A percentile compares a stretch with the other conserved stretches of the same genome.
phyloP scores from a whole-genome alignment of 2,797 vertebrate genomes.

The Dicrostonyx torquatus region DNA sequence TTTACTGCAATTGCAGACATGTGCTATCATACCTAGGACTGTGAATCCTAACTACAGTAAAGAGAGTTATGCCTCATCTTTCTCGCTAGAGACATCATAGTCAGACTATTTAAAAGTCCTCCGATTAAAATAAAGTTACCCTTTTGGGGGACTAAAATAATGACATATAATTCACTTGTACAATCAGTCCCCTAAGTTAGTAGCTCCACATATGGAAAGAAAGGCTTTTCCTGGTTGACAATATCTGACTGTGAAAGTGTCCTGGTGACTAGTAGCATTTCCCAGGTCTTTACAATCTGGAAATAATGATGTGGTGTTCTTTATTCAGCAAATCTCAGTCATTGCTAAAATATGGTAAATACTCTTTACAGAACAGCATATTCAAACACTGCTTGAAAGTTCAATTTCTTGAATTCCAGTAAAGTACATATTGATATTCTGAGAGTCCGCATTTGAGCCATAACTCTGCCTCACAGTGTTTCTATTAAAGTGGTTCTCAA shows the following conservation, averaged over 20 bases:
- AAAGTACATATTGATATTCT: background rate
- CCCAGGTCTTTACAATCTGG: slow-evolving; percentile 7
- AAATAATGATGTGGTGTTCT: slow-evolving; percentile 24
- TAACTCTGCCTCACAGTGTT: background rate
- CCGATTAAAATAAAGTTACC: slow-evolving; percentile 35
- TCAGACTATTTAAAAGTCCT: background rate
- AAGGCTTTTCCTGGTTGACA: background rate
- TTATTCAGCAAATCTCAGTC: background rate
- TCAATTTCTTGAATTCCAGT: background rate
- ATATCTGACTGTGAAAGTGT: background rate
- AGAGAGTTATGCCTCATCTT: slow-evolving; percentile 30
- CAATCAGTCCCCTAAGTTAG: slow-evolving; percentile 39
- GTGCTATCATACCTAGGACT: slow-evolving; percentile 22
- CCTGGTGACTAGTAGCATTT: background rate
- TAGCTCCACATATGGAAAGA: background rate
- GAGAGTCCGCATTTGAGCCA: background rate
- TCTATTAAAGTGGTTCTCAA: background rate
- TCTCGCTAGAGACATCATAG: background rate
- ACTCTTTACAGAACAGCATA: slow-evolving; percentile 29
- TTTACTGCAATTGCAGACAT: background rate
- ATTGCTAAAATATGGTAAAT: slow-evolving; percentile 17
- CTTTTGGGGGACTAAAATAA: slow-evolving; percentile 21
- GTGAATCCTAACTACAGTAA: slow-evolving; percentile 38
- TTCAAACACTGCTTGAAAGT: background rate
- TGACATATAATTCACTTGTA: slow-evolving; percentile 32